Percentiles rank a stretch among this genome's conserved stretches.
Conservation (phyloP, 2,888 invertebrate genomes). For the Archips xylosteana region DNA sequence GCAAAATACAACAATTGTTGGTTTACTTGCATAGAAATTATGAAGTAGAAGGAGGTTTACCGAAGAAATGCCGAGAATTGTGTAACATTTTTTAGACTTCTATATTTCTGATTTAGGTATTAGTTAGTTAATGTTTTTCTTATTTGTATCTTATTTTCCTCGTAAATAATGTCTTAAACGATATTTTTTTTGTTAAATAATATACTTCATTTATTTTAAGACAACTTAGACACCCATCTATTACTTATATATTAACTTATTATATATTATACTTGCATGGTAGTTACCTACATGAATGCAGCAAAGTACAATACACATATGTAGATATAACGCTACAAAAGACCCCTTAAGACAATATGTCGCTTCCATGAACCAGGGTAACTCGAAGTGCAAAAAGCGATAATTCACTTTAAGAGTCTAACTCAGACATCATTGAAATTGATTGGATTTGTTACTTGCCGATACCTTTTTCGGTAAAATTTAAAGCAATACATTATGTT, state of each 20-base stretch:
- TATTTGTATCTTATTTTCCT: neutral
- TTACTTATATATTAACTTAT: too few relatives aligned
- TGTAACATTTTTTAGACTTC: neutral
- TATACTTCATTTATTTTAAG: too few relatives aligned
- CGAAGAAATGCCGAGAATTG: neutral
- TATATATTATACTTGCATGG: too few relatives aligned
- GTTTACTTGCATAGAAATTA: constrained; percentile 23
- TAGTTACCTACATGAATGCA: too few relatives aligned
- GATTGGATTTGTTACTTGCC: constrained; percentile 17
- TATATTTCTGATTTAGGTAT: neutral
- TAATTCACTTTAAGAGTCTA: constrained; percentile 9
- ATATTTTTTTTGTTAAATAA: too few relatives aligned
- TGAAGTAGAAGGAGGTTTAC: neutral
- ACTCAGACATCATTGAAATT: constrained; percentile 14
- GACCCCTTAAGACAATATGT: neutral
- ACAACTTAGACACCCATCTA: too few relatives aligned
- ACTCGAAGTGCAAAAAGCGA: neutral
- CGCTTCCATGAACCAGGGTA: neutral
- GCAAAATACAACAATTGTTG: constrained; percentile 43
- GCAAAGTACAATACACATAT: too few relatives aligned
- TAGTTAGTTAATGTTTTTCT: neutral
- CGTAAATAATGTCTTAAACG: neutral
- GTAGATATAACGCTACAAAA: neutral
- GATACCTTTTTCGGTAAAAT: neutral
- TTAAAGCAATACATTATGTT: constrained; percentile 12